Conservation (phyloP, 2,888 invertebrate species). For the Drosophila maculinotata region DNA sequence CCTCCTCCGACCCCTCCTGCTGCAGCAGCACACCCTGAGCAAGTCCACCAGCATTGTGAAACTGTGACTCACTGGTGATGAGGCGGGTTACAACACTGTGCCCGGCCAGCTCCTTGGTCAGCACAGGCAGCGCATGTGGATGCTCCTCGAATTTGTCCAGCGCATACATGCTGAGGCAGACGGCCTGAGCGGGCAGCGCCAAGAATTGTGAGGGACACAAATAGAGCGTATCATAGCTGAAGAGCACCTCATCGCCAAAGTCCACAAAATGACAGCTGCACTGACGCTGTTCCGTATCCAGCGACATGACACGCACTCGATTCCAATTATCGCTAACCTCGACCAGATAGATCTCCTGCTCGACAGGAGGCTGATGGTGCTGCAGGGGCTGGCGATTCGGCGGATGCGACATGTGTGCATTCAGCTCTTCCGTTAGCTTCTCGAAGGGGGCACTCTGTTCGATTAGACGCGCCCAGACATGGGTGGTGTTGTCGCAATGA, state of each 20-base stretch:
- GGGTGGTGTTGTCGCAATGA: constrained; percentile 87
- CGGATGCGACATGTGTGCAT: constrained; percentile 81
- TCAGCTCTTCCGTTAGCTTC: constrained; percentile 86
- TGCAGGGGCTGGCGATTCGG: constrained; percentile 69
- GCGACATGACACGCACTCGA: constrained; percentile 86
- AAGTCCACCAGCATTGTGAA: constrained; percentile 56
- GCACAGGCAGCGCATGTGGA: constrained; percentile 80
- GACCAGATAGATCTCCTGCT: constrained; percentile 83
- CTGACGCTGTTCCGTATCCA: constrained; percentile 85
- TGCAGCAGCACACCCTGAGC: constrained; percentile 44
- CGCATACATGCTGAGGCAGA: constrained; percentile 89
- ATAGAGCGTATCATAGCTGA: constrained; percentile 86
- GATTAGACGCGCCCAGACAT: constrained; percentile 89
- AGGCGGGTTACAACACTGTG: constrained; percentile 87
- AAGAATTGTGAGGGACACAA: constrained; percentile 88
- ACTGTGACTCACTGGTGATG: constrained; percentile 81
- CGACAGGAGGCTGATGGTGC: constrained; percentile 38
- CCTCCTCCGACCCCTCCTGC: not conserved
- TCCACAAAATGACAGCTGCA: constrained; percentile 90
- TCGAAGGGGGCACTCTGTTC: constrained; percentile 88
- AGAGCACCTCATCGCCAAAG: constrained; percentile 89
- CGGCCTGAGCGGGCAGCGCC: constrained; percentile 89
- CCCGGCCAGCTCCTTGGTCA: constrained; percentile 85
- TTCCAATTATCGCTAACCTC: constrained; percentile 86
- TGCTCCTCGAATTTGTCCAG: constrained; percentile 88